Percentiles rank a stretch among this genome's conserved stretches.
Evolutionary conservation across 2,113 vertebrate genomes (phyloP).

Genomic region (Dendropsophus ebraccatus): DNA sequence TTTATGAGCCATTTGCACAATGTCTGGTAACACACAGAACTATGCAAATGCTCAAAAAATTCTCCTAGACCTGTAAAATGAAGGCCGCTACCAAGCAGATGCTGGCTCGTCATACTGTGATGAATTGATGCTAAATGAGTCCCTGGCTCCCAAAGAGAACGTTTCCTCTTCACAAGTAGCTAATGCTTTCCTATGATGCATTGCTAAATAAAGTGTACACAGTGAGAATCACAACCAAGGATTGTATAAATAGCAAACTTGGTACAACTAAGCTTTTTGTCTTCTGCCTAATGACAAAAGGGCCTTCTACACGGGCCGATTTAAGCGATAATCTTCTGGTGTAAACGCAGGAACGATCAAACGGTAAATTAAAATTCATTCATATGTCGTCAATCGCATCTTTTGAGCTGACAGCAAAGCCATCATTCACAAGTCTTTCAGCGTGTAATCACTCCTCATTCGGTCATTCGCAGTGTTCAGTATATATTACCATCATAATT

Average conservation of each 20-base stretch:
- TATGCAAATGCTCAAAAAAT: not conserved
- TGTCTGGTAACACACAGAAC: not conserved
- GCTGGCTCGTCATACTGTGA: slow-evolving; percentile 1
- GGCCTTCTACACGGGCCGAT: no score
- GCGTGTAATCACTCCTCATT: no score
- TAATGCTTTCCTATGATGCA: not conserved
- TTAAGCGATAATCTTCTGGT: no score
- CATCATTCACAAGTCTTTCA: no score
- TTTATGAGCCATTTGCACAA: not conserved
- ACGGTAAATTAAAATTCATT: no score
- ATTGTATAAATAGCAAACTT: not conserved
- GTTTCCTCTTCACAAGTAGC: not conserved
- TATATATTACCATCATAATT: no score
- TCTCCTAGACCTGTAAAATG: not conserved
- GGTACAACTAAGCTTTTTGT: not conserved
- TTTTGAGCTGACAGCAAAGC: no score
- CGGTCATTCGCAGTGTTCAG: no score
- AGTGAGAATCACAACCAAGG: not conserved
- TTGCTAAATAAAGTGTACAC: not conserved
- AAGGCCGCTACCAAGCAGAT: not conserved
- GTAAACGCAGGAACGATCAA: no score
- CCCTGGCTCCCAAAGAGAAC: not conserved
- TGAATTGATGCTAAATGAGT: not conserved
- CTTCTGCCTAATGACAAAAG: not conserved
- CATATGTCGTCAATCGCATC: no score